Conservation (phyloP, 2,113 vertebrate genomes). For the Phaethon lepturus region DNA sequence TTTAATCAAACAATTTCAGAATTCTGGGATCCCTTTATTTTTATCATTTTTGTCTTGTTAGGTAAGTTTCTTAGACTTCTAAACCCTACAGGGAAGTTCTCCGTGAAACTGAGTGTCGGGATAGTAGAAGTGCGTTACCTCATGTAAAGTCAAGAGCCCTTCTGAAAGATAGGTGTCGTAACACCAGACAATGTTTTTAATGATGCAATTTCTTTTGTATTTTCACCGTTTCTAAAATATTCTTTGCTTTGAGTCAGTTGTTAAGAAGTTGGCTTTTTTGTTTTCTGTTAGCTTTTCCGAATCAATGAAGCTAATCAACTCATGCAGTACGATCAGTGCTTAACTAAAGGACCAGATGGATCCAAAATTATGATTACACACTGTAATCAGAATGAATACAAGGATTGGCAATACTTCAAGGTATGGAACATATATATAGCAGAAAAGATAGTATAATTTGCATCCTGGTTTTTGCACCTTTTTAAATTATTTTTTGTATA, state of each 20-base stretch:
- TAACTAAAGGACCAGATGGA: constrained; percentile 87
- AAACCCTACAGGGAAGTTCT: not conserved
- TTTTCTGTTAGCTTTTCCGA: constrained; percentile 87
- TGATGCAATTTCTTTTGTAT: not conserved
- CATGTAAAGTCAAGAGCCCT: not conserved
- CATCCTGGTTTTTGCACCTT: not conserved
- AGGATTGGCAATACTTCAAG: constrained; percentile 97
- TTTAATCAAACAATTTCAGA: not conserved
- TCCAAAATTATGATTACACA: constrained; percentile 90
- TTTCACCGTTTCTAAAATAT: not conserved
- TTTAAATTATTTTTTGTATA: not conserved
- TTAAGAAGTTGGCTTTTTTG: not conserved
- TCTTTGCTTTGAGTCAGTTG: not conserved
- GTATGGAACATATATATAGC: constrained; percentile 68
- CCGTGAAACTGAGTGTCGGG: not conserved
- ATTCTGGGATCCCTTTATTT: not conserved
- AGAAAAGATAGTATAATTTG: not conserved
- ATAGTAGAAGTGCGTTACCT: not conserved
- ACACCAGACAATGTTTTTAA: not conserved
- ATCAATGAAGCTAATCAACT: constrained; percentile 96
- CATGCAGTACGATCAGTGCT: constrained; percentile 98
- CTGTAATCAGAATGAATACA: constrained; percentile 89
- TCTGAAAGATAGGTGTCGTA: not conserved
- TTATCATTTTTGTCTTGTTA: not conserved
- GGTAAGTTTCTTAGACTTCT: not conserved